Percentiles rank a stretch among this genome's conserved stretches.
phyloP scores from a whole-genome alignment of 2,888 invertebrate species.

The Orchesellides sinensis region DNA sequence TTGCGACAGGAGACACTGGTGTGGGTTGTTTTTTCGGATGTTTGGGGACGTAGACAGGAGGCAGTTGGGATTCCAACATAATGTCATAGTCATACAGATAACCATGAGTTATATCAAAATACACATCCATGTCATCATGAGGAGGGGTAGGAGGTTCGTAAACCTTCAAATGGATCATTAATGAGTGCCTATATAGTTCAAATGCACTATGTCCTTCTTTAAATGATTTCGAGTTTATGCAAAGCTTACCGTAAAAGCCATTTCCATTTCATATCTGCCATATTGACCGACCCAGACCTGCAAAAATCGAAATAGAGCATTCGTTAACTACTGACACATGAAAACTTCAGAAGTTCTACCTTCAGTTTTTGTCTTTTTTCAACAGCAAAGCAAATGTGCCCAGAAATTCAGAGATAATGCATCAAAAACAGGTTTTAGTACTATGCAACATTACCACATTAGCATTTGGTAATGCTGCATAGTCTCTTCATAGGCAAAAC shows the following conservation, averaged over 20 bases:
- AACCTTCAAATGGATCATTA: too few relatives aligned
- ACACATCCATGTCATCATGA: slow-evolving; percentile 93
- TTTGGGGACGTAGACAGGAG: slow-evolving; percentile 82
- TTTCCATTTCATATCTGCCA: slow-evolving; percentile 66
- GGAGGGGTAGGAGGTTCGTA: slow-evolving; percentile 99
- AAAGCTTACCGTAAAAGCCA: slow-evolving; percentile 72
- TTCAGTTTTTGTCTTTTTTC: slow-evolving; percentile 17
- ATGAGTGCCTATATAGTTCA: too few relatives aligned
- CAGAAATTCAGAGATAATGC: not conserved
- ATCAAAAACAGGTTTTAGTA: not conserved
- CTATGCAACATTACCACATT: slow-evolving; percentile 19
- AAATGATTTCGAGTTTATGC: too few relatives aligned
- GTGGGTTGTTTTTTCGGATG: slow-evolving; percentile 65
- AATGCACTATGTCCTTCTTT: too few relatives aligned
- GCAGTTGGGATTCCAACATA: slow-evolving; percentile 88
- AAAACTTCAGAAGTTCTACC: slow-evolving; percentile 11
- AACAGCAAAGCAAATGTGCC: slow-evolving; percentile 42
- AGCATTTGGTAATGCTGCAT: slow-evolving; percentile 12
- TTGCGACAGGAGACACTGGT: slow-evolving; percentile 14
- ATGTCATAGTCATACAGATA: slow-evolving; percentile 87
- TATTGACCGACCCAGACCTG: slow-evolving; percentile 73
- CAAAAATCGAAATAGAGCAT: slow-evolving; percentile 75
- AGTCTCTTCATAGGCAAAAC: not conserved
- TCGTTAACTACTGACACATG: slow-evolving; percentile 64
- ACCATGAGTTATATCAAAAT: slow-evolving; percentile 88